Conservation (phyloP, 2,888 invertebrate species). For the Microctonus brassicae region DNA sequence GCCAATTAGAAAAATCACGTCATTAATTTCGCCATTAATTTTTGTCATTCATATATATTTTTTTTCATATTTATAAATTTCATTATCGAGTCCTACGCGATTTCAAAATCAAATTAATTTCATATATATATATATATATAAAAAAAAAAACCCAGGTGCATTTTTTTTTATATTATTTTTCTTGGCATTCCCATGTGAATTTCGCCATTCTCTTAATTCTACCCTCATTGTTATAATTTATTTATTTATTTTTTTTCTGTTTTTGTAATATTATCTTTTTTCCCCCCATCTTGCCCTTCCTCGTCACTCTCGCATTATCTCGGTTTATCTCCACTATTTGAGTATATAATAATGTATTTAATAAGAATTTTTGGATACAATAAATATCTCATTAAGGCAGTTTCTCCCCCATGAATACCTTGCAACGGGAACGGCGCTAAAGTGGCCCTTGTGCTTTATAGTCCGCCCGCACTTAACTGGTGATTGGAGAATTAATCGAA, state of each 20-base stretch:
- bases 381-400: constrained; percentile 67
- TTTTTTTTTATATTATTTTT: not conserved
- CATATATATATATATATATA: no score
- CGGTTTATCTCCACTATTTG: not conserved
- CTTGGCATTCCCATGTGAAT: not conserved
- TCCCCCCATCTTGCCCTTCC: not conserved
- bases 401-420: constrained; percentile 68
- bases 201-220: not conserved
- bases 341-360: constrained; percentile 2
- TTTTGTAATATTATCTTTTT: not conserved
- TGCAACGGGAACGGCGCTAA: constrained; percentile 69
- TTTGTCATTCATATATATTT: constrained; percentile 39
- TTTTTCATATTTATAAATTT: constrained; percentile 12
- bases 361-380: constrained; percentile 48
- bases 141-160: not conserved
- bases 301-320: not conserved
- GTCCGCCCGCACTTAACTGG: constrained; percentile 65
- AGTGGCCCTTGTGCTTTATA: constrained; percentile 61
- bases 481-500: constrained; percentile 63
- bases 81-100: not conserved
- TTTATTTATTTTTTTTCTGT: not conserved
- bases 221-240: not conserved
- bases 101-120: constrained; percentile 7
- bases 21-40: constrained; percentile 30
- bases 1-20: constrained; percentile 64